These are phyloP conservation scores for Platalea minor DNA, from an alignment of 2,797 vertebrate genomes.

Conservation along the genomic window DNA sequence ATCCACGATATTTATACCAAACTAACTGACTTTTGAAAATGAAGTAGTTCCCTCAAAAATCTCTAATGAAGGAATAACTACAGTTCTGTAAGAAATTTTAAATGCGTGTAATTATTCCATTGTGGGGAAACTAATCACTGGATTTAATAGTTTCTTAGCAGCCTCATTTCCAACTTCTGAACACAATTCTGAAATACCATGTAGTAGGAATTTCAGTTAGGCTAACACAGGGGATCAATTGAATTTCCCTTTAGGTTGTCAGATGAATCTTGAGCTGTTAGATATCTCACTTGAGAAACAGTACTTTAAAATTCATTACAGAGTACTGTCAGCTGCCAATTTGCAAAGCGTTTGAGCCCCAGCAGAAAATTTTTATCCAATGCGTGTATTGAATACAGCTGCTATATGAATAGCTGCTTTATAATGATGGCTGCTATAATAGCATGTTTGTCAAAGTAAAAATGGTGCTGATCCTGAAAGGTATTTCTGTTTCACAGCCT, in stretches of 20 bases:
- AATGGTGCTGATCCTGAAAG: slow-evolving; percentile 45
- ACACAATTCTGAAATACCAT: not conserved
- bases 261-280: slow-evolving; percentile 18
- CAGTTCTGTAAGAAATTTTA: slow-evolving; percentile 15
- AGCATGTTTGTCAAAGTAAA: slow-evolving; percentile 36
- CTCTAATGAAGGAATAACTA: slow-evolving; percentile 32
- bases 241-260: slow-evolving; percentile 22
- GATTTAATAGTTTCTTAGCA: slow-evolving; percentile 14
- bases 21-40: not conserved
- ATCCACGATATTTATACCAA: not conserved
- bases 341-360: slow-evolving; percentile 17
- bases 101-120: slow-evolving; percentile 30
- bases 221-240: not conserved
- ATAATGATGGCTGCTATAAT: not conserved
- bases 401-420: slow-evolving; percentile 42
- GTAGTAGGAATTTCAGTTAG: not conserved
- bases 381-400: slow-evolving; percentile 35
- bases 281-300: slow-evolving; percentile 15
- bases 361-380: not conserved
- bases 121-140: not conserved
- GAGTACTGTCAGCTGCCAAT: slow-evolving; percentile 33
- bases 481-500: slow-evolving; percentile 44
- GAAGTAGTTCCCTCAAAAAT: not conserved
- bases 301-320: slow-evolving; percentile 17
- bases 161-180: slow-evolving; percentile 21